Conservation (phyloP, 2,888 invertebrate species). For the Tupiocoris notatus region DNA sequence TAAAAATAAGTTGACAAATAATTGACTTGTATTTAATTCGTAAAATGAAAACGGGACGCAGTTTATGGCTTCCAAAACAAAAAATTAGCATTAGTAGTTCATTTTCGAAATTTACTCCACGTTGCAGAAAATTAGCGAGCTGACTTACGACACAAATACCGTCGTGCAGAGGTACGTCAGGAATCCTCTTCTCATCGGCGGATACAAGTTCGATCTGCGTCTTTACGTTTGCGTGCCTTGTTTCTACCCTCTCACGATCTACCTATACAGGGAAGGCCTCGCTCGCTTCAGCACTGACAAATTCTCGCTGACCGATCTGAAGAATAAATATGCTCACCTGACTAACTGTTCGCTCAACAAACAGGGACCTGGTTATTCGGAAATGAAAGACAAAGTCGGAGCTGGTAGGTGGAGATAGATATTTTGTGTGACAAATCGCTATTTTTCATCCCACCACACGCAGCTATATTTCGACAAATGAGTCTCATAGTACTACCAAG, state of each 20-base stretch:
- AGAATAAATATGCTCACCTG: constrained; percentile 80
- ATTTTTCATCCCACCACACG: too few species aligned
- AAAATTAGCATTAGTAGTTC: too few species aligned
- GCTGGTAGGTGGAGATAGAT: constrained; percentile 59
- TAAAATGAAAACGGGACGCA: too few species aligned
- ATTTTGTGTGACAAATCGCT: too few species aligned
- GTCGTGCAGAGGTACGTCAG: constrained; percentile 80
- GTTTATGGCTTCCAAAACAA: too few species aligned
- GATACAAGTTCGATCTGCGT: constrained; percentile 89
- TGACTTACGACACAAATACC: constrained; percentile 74
- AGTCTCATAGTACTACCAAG: too few species aligned
- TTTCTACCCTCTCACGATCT: constrained; percentile 80
- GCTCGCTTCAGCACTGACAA: constrained; percentile 78
- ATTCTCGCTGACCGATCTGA: constrained; percentile 77
- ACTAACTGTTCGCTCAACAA: constrained; percentile 92
- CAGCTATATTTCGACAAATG: too few species aligned
- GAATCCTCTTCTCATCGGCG: constrained; percentile 75
- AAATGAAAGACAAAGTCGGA: constrained; percentile 79
- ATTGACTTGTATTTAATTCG: too few species aligned
- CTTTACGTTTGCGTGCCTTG: constrained; percentile 87
- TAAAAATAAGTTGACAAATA: too few species aligned
- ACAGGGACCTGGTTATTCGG: constrained; percentile 75
- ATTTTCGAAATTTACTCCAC: too few species aligned
- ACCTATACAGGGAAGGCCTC: constrained; percentile 84
- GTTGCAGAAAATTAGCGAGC: constrained; percentile 69